phyloP scores from a whole-genome alignment of 2,888 invertebrate genomes.

The Eledone cirrhosa region DNA sequence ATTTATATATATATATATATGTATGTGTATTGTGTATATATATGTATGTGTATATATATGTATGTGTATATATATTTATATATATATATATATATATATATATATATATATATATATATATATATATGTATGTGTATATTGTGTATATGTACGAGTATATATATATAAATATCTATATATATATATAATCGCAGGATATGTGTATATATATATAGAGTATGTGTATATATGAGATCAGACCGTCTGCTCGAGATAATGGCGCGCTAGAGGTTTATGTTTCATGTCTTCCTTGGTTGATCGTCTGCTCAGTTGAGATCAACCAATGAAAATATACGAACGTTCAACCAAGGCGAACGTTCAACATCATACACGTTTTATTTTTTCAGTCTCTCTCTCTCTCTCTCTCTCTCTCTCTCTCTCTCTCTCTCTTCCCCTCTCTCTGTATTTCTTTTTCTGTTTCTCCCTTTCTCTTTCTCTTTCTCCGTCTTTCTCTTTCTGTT shows the following conservation, averaged over 20 bases:
- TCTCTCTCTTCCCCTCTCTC: no score
- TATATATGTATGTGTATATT: background rate
- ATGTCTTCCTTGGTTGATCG: no score
- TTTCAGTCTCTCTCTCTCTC: no score
- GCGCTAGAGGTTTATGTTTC: no score
- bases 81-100: background rate
- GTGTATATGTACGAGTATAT: background rate
- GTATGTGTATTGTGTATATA: background rate
- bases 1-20: constrained; percentile 10
- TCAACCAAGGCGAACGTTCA: no score
- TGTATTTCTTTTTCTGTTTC: background rate
- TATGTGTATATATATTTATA: constrained; percentile 20
- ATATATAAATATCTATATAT: constrained; percentile 9
- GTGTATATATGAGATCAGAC: background rate
- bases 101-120: background rate
- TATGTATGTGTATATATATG: constrained; percentile 11
- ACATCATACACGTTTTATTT: no score
- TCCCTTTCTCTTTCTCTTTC: no score
- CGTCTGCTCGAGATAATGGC: no score
- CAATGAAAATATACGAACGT: no score
- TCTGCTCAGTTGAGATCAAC: no score
- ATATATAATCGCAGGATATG: background rate
- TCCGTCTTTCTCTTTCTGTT: no score
- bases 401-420: no score
- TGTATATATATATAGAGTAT: constrained; percentile 9